phyloP scores from a whole-genome alignment of 2,113 vertebrate genomes.

The Sebastes fasciatus region DNA sequence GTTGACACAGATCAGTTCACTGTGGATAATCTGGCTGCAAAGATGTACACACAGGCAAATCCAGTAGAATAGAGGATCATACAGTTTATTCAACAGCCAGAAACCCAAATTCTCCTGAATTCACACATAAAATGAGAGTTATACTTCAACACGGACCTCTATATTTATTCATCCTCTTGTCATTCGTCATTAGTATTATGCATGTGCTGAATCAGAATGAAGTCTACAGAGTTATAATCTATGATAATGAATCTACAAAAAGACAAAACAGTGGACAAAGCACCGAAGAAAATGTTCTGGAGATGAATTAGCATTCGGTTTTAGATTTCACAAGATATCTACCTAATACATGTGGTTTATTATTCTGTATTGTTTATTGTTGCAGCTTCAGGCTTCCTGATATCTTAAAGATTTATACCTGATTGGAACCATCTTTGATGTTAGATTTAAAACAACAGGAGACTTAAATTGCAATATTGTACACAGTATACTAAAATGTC shows the following conservation, averaged over 20 bases:
- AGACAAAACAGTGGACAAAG: neutral
- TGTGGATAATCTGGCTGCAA: slow-evolving; percentile 44
- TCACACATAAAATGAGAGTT: neutral
- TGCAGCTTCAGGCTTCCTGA: neutral
- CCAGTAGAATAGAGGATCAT: neutral
- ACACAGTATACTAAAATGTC: neutral
- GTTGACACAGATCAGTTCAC: slow-evolving; percentile 49
- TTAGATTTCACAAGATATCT: neutral
- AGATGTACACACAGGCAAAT: slow-evolving; percentile 36
- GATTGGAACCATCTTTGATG: neutral
- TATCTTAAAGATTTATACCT: neutral
- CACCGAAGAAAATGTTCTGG: neutral
- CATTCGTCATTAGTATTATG: neutral
- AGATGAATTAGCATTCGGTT: neutral
- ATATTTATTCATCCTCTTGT: neutral
- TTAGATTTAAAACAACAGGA: neutral
- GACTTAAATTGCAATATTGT: neutral
- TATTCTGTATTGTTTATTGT: neutral
- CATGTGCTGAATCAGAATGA: neutral
- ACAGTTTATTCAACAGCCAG: neutral
- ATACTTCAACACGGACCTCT: neutral
- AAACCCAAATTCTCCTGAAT: neutral
- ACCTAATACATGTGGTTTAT: neutral
- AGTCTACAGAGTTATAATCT: neutral
- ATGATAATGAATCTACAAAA: neutral